Conservation (phyloP, 2,888 invertebrate genomes). For the Physocephala rufipes region DNA sequence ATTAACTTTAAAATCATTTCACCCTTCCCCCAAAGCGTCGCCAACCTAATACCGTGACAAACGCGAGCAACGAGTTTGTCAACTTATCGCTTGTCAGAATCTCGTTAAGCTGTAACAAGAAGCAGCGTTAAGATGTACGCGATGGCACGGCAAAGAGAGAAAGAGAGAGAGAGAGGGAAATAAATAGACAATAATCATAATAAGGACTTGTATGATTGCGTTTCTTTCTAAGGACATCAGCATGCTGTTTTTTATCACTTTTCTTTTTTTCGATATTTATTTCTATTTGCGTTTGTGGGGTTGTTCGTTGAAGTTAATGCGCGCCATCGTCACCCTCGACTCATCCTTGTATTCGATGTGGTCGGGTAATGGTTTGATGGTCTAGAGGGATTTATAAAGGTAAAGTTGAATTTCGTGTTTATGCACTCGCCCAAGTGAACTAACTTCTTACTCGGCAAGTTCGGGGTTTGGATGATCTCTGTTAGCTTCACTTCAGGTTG, state of each 20-base stretch:
- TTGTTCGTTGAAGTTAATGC: not conserved
- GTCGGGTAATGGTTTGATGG: no score
- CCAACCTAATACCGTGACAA: no score
- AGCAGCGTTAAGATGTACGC: not conserved
- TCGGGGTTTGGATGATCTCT: not conserved
- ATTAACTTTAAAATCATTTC: conserved; percentile 49
- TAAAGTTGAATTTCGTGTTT: conserved; percentile 64
- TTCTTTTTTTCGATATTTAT: no score
- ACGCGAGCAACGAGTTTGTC: conserved; percentile 19
- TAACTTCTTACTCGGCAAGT: not conserved
- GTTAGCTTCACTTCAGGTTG: conserved; percentile 33
- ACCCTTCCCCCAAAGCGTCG: not conserved
- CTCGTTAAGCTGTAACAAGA: conserved; percentile 10
- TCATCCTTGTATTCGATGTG: no score
- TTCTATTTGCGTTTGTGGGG: no score
- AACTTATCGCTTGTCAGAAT: conserved; percentile 25
- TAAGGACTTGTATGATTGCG: no score
- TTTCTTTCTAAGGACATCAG: no score
- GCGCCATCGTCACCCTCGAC: no score
- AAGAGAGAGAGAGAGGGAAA: no score
- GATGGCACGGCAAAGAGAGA: not conserved
- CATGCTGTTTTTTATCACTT: no score
- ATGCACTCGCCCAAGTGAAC: conserved; percentile 28
- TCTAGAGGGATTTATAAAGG: conserved; percentile 56
- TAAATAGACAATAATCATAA: no score